Conservation (phyloP, 2,888 invertebrate genomes). For the Alloscopus bannaensis region DNA sequence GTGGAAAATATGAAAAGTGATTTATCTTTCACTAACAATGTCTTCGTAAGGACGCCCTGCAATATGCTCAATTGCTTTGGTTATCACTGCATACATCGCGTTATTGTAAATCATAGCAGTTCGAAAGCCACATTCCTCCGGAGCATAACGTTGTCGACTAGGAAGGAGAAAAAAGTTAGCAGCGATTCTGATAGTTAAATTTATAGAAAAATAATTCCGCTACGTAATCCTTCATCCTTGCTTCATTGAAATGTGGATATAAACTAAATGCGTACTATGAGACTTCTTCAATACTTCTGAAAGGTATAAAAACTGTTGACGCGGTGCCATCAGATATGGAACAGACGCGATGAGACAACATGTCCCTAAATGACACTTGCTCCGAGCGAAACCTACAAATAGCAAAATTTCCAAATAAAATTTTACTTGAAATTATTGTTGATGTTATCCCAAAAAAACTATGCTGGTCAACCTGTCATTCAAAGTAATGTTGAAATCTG, state of each 20-base stretch:
- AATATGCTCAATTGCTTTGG: conserved; percentile 46
- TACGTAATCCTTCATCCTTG: too few species aligned
- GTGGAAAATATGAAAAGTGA: too few species aligned
- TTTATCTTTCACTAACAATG: too few species aligned
- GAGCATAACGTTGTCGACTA: conserved; percentile 60
- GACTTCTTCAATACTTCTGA: conserved; percentile 14
- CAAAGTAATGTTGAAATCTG: conserved; percentile 46
- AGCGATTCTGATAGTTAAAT: too few species aligned
- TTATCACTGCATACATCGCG: conserved; percentile 51
- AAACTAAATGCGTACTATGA: too few species aligned
- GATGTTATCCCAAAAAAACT: too few species aligned
- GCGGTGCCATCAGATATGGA: conserved; percentile 25
- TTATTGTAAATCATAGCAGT: conserved; percentile 63
- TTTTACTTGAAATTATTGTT: too few species aligned
- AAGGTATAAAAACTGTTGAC: too few species aligned
- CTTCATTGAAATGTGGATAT: too few species aligned
- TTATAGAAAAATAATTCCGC: too few species aligned
- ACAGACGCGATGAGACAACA: conserved; percentile 64
- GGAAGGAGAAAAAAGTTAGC: too few species aligned
- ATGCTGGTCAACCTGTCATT: conserved; percentile 66
- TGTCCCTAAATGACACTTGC: conserved; percentile 56
- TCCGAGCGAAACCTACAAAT: conserved; percentile 59
- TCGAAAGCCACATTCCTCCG: conserved; percentile 53
- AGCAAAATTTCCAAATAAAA: neutral
- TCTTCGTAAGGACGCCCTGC: conserved; percentile 29